These are phyloP conservation scores for Helostoma temminkii DNA, from an alignment of 2,797 vertebrate genomes.

Conservation along the genomic window DNA sequence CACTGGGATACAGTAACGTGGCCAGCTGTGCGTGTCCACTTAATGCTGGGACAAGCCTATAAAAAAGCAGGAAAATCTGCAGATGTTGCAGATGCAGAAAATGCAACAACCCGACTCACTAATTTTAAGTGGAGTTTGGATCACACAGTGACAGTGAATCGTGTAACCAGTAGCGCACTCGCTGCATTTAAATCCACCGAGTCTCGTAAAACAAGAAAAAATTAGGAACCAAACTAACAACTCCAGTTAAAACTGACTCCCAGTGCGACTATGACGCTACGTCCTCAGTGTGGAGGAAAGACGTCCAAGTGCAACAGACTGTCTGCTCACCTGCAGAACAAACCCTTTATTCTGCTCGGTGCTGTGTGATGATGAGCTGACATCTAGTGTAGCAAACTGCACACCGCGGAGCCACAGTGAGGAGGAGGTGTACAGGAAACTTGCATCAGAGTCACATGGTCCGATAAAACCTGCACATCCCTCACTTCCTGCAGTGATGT, in stretches of 20 bases:
- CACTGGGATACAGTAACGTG: slow-evolving; percentile 46
- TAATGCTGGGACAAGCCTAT: slow-evolving; percentile 4
- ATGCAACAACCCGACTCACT: not conserved
- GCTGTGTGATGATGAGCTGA: slow-evolving; percentile 40
- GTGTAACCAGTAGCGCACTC: not conserved
- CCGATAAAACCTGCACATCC: slow-evolving; percentile 34
- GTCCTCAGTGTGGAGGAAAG: slow-evolving; percentile 62
- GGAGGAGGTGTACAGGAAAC: slow-evolving; percentile 31
- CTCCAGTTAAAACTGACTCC: slow-evolving; percentile 39
- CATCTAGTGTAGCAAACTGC: slow-evolving; percentile 39
- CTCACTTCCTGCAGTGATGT: slow-evolving; percentile 53
- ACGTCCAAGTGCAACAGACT: not conserved
- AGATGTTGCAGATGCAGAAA: slow-evolving; percentile 5
- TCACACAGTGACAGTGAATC: too few relatives aligned
- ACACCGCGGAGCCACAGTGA: slow-evolving; percentile 41
- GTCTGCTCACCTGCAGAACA: slow-evolving; percentile 15
- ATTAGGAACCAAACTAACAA: slow-evolving; percentile 6
- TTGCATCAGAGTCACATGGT: slow-evolving; percentile 62
- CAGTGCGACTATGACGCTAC: slow-evolving; percentile 38
- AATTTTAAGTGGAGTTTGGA: not conserved
- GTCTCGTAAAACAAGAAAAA: too few relatives aligned
- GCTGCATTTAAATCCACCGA: slow-evolving; percentile 34
- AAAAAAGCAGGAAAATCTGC: slow-evolving; percentile 17
- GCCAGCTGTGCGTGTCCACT: slow-evolving; percentile 28
- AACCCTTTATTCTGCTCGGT: slow-evolving; percentile 17